Evolutionary conservation across 2,888 invertebrate genomes (phyloP).

Genomic region (Nomada lathburiana): DNA sequence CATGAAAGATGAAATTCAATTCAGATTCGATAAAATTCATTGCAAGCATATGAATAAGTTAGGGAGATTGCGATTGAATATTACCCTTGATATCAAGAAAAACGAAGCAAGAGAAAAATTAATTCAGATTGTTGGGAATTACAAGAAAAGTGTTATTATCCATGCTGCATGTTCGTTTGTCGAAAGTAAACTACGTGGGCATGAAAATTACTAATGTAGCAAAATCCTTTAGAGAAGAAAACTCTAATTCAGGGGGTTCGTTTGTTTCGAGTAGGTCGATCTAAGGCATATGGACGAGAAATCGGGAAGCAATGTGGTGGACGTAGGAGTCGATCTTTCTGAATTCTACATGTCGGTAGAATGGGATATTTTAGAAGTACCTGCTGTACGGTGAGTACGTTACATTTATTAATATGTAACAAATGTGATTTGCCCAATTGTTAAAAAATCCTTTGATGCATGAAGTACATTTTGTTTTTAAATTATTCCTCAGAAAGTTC

Average conservation of each 20-base stretch:
- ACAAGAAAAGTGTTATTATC: background rate
- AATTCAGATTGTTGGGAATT: background rate
- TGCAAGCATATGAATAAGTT: no score
- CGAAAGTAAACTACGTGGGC: slow-evolving; percentile 68
- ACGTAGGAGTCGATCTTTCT: slow-evolving; percentile 97
- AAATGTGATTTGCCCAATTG: background rate
- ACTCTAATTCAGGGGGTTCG: slow-evolving; percentile 42
- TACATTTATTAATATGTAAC: background rate
- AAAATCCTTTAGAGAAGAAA: slow-evolving; percentile 7
- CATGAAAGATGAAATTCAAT: no score
- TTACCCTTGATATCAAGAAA: background rate
- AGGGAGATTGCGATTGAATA: no score
- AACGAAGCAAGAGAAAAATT: background rate
- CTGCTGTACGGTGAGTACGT: slow-evolving; percentile 92
- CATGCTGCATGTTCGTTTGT: slow-evolving; percentile 62
- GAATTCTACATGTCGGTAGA: slow-evolving; percentile 99
- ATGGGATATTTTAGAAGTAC: slow-evolving; percentile 99
- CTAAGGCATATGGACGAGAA: slow-evolving; percentile 96
- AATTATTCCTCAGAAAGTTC: no score
- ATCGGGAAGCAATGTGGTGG: slow-evolving; percentile 94
- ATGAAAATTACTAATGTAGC: slow-evolving; percentile 65
- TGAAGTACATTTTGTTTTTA: no score
- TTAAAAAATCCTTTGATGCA: background rate
- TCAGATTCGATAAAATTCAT: no score
- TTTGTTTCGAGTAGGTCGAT: slow-evolving; percentile 89